Evolutionary conservation across 2,113 vertebrate genomes (phyloP).

Genomic region (Seriola dumerili): DNA sequence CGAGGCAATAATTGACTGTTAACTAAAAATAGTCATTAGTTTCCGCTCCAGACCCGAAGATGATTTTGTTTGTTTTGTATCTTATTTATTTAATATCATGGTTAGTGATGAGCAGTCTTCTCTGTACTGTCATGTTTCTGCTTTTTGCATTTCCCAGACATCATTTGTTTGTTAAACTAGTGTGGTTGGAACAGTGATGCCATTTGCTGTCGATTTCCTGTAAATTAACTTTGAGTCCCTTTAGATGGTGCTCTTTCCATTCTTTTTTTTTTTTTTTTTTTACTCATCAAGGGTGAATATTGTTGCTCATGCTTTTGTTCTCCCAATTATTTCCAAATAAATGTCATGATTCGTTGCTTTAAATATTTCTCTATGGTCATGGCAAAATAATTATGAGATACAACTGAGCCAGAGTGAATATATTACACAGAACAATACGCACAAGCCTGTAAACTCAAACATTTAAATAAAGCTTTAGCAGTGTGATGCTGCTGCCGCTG

Average conservation of each 20-base stretch:
- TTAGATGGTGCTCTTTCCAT: background rate
- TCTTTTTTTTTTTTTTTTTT: background rate
- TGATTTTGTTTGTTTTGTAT: background rate
- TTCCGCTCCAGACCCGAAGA: background rate
- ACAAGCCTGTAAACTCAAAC: background rate
- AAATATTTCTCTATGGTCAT: background rate
- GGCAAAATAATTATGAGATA: no score
- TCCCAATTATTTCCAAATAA: background rate
- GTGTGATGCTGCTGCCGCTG: background rate
- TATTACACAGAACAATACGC: background rate
- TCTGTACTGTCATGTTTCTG: conserved; percentile 2
- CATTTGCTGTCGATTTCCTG: background rate
- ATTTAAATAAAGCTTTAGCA: background rate
- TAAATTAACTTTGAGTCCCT: background rate
- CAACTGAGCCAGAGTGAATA: background rate
- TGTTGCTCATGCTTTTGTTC: background rate
- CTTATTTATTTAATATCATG: background rate
- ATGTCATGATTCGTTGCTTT: background rate
- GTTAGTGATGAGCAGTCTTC: background rate
- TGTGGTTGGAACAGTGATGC: background rate
- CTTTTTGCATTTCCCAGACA: background rate
- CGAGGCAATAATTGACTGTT: background rate
- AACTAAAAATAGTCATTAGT: background rate
- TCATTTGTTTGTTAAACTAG: conserved; percentile 23
- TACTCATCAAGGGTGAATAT: background rate